phyloP scores from a whole-genome alignment of 2,113 vertebrate species.

The Tragelaphus buxtoni region DNA sequence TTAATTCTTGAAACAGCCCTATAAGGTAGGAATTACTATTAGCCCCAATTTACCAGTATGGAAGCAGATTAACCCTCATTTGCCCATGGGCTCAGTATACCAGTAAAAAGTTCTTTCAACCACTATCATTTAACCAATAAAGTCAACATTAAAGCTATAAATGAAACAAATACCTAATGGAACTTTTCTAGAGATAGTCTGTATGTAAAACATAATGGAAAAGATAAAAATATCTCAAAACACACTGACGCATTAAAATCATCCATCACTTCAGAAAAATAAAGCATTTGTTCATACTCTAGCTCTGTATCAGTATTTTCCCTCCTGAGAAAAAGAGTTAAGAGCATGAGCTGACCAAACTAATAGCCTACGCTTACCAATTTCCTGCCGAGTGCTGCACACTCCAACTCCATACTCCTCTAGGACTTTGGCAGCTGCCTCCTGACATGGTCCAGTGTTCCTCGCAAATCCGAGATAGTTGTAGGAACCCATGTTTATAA shows the following conservation, averaged over 20 bases:
- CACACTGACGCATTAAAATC: not conserved
- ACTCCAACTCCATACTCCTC: slow-evolving; percentile 90
- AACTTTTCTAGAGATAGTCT: not conserved
- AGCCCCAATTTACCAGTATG: not conserved
- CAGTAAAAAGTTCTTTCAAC: not conserved
- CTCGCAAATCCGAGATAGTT: slow-evolving; percentile 98
- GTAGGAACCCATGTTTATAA: slow-evolving; percentile 99
- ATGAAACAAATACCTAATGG: not conserved
- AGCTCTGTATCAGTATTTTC: not conserved
- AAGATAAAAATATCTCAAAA: not conserved
- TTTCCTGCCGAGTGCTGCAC: slow-evolving; percentile 92
- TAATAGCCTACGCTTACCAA: slow-evolving; percentile 83
- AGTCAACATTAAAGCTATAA: slow-evolving; percentile 32
- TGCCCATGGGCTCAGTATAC: not conserved
- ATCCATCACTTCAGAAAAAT: not conserved
- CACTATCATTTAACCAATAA: not conserved
- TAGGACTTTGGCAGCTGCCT: slow-evolving; percentile 84
- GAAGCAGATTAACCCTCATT: not conserved
- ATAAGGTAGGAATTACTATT: not conserved
- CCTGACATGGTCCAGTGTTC: slow-evolving; percentile 87
- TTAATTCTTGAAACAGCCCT: not conserved
- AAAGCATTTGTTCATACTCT: not conserved
- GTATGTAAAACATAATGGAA: not conserved
- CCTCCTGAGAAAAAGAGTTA: not conserved
- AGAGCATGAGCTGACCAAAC: not conserved